Evolutionary conservation across 2,113 vertebrate genomes (phyloP), one percentile per base, ranked within the genome.

Genomic region (Tragulus kanchil): DNA sequence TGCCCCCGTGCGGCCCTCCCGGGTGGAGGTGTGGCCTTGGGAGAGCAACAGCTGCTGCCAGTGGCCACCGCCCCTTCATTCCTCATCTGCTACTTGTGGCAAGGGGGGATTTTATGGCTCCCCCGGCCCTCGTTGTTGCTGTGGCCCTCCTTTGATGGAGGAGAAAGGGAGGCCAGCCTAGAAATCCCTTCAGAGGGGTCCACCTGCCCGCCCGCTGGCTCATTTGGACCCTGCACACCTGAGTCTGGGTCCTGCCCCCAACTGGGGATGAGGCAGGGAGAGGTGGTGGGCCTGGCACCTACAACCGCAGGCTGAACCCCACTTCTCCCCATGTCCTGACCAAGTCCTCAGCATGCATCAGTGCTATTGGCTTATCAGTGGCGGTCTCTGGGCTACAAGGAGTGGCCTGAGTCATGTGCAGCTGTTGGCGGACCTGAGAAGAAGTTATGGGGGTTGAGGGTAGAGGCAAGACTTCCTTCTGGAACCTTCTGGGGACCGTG

Each of bases 51-150:
- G 83, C 94, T 10, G 1, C 91, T 21, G 58, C 75, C 5, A 2
- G 69, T 94, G 75, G 87, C 75, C 79, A 23, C 56, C 3, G 28
- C 45, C 82, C 12, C 90, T 89, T 97, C 98, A 95, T 97, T 93
- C 88, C 58, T 97, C 96, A 97, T 95, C 77, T 82, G 90, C 90
- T 98, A 97, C 98, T 94, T 97, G 88, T 79, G 90, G 96, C 90
- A 97, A 94, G 94, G 96, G 93, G 91, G 89, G 77, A 90, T 95
- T 97, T 97, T 95, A 97, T 16, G 36, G 94, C 85, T 97, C 96
- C 96, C 87, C 23, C 0, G 85, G 94, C 71, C 92, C 95, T 92
- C 52, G 6, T 90, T 54, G 45, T 52, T 92, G 71, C 59, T 5
- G 1, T 12, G 2, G 84, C 73, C 6, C 56, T 2, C 23, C 56